Evolutionary conservation across 2,113 vertebrate species (phyloP).

Genomic region (Dromaius novaehollandiae): DNA sequence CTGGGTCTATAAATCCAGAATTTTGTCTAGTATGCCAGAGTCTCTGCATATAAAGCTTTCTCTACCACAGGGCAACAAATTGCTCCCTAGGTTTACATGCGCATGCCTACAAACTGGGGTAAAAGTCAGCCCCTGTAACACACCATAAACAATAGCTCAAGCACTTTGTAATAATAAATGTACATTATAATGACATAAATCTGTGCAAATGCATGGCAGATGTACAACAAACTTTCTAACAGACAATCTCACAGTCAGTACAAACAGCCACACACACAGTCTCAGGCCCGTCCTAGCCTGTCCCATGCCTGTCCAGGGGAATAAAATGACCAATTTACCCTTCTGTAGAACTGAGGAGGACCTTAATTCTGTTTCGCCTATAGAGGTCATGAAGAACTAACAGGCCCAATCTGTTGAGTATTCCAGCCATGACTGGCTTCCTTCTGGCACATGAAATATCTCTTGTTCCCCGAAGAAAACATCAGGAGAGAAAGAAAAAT

Average conservation of each 20-base stretch:
- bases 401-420: not conserved
- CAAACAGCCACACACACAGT: not conserved
- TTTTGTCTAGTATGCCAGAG: not conserved
- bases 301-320: not conserved
- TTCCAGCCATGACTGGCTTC: not conserved
- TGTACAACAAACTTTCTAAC: not conserved
- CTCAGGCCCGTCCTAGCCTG: not conserved
- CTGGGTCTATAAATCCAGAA: not conserved
- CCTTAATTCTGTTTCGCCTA: not conserved
- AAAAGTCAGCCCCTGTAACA: not conserved
- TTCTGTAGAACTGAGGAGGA: not conserved
- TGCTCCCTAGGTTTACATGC: not conserved
- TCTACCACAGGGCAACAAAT: not conserved
- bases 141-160: not conserved
- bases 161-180: not conserved
- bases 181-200: not conserved
- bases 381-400: not conserved
- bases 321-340: not conserved
- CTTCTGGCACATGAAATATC: not conserved
- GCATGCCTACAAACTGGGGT: not conserved
- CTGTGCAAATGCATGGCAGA: not conserved
- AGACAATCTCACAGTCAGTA: not conserved
- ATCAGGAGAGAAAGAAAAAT: not conserved
- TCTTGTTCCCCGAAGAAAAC: not conserved
- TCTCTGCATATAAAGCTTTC: not conserved